Evolutionary conservation across 2,797 vertebrate species (phyloP).

Genomic region (Ctenosaura bakeri): DNA sequence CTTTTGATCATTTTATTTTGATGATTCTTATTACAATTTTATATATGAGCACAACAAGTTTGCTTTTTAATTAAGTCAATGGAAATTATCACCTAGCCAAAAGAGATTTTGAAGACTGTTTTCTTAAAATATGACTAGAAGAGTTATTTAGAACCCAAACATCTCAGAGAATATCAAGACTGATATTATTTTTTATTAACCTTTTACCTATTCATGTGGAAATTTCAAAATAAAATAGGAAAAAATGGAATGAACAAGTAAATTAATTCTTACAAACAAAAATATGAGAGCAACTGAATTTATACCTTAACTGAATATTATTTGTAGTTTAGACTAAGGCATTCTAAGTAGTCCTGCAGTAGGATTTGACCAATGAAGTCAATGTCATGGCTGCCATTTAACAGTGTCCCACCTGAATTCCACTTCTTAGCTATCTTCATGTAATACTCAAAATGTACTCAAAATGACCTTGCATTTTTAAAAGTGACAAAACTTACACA

Average conservation of each 20-base stretch:
- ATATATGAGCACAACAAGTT: slow-evolving; percentile 12
- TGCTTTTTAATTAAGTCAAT: rapidly evolving
- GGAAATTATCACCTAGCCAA: not conserved
- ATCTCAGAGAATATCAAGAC: not conserved
- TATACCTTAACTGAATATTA: not conserved
- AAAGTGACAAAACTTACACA: not conserved
- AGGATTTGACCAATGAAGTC: not conserved
- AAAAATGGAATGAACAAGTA: not conserved
- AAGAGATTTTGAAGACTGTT: slow-evolving; percentile 2
- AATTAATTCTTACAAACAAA: not conserved
- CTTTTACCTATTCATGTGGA: no score
- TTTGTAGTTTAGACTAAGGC: not conserved
- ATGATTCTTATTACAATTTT: slow-evolving; percentile 32
- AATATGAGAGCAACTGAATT: not conserved
- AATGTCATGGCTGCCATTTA: not conserved
- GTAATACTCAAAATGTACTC: not conserved
- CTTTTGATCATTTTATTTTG: not conserved
- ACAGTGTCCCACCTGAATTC: not conserved
- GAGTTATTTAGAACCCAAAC: not conserved
- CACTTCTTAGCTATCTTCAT: not conserved
- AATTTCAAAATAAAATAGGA: no score
- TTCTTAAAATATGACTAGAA: not conserved
- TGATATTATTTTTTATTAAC: no score
- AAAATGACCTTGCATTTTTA: not conserved
- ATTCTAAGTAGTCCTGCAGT: not conserved